Base-by-base conservation (phyloP, 1,140 invertebrate genomes). In the Heliconius hewitsoni region DNA sequence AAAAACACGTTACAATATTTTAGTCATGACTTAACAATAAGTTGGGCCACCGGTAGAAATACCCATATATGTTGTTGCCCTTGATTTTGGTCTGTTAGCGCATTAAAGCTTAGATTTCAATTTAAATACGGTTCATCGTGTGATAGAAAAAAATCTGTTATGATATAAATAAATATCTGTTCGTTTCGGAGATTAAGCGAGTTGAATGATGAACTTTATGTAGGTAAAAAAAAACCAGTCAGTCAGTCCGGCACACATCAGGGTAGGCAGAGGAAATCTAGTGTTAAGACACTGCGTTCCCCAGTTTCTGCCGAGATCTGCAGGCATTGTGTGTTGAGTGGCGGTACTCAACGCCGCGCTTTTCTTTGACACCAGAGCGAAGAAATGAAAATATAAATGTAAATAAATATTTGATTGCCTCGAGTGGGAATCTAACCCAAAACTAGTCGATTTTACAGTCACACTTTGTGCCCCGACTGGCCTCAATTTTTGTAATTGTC, bases 1-100 rank as follows among this genome's bases (percentile, higher is more conserved):
- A 78, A 78, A 27, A 60, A 66, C 39, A 78, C 39, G 77, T 74
- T 78, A 78, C 72, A 74, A 74, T 74, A 78, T 78, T 78, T 78
- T 70, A 73, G 77, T 74, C 77, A 74, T 74, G 77, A 60, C 66
- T 78, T 78, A 78, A 78, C 77, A 74, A 74, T 74, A 50, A 19
- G 73, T 74, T 74, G 52, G 50, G 13, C 73, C 42, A 74, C 73
- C 46, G 27, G 27, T 34, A 30, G 27, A 74, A 30, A 74, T 34
- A 46, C 46, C 73, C 60, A 66, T 66, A 66, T 23, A 30, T 66
- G 60, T 27, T 13, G 60, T 27, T 27, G 60, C 60, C 60, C 60
- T 66, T 66, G 60, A 66, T 11, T 27, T 23, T 16, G 60, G 6
- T 13, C n/a, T 66, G 11, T 66, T 66, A 9, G 60, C 60, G 3